A percentile compares a stretch with the other conserved stretches of the same genome.
These are phyloP conservation scores for Leptobrachium leishanense DNA, from an alignment of 2,113 vertebrate genomes.

Conservation along the genomic window DNA sequence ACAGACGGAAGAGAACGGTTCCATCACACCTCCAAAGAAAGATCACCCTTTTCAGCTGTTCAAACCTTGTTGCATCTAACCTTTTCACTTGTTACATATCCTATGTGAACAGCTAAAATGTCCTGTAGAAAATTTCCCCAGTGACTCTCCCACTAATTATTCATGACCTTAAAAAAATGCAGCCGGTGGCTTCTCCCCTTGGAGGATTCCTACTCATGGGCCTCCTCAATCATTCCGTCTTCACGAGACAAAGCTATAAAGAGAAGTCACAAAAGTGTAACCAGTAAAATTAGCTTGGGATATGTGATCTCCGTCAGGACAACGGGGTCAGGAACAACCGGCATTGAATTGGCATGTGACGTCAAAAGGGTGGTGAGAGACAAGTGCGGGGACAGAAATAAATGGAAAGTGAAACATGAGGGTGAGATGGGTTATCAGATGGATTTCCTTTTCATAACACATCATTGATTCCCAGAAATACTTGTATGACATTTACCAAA, in stretches of 20 bases:
- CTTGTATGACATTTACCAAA: too few species aligned
- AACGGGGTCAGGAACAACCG: neutral
- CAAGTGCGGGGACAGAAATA: too few species aligned
- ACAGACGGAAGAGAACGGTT: too few species aligned
- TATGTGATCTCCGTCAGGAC: neutral
- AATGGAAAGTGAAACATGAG: too few species aligned
- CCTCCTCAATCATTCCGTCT: neutral
- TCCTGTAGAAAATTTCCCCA: neutral
- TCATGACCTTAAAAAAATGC: neutral
- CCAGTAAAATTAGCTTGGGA: neutral
- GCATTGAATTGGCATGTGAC: too few species aligned
- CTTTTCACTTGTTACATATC: neutral
- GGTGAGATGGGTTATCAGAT: too few species aligned
- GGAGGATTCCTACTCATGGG: neutral
- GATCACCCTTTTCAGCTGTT: neutral
- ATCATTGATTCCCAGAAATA: too few species aligned
- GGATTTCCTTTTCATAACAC: too few species aligned
- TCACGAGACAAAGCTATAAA: neutral
- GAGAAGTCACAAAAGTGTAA: neutral
- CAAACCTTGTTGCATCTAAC: neutral
- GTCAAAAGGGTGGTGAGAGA: too few species aligned
- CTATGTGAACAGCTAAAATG: neutral
- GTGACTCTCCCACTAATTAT: neutral
- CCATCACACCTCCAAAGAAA: too few species aligned
- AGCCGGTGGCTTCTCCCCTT: neutral